Base-by-base conservation (phyloP, 2,113 vertebrate genomes). In the Lophochroa leadbeateri region DNA sequence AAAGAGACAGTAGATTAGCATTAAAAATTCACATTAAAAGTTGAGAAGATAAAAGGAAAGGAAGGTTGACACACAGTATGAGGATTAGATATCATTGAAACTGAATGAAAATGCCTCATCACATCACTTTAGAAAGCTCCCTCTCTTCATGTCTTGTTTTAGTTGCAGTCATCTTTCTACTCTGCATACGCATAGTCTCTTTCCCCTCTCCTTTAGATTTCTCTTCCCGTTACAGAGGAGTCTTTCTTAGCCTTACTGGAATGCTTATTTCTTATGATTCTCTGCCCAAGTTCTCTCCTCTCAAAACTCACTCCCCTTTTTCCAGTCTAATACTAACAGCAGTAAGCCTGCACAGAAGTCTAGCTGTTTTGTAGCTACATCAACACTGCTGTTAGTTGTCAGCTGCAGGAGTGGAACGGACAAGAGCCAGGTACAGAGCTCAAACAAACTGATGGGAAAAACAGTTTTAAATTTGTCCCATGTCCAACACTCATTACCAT, bases 401-500 rank as follows among this genome's bases (percentile, higher is more conserved):
- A 75, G 7, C 1, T 6, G 1, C 20, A 70, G 25, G 19, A 87
- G 11, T 8, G 9, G 41, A 65, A 61, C 9, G 7, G 21, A 46
- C 24, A 3, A 63, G 6, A 67, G 11, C 0, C 0, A 2, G 15
- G 17, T 35, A 76, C 5, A 39, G 31, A 57, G 11, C 23, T 83
- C 10, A 2, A 27, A 63, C 13, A 68, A 64, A 68, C 24, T 1
- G 0, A 43, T 63, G 7, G 14, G 15, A 55, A 63, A 88, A 81
- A 53, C 7, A 70, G 24, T 53, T 93, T 71, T 46, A 41, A 37
- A 37, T 29, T 80, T 75, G 25, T 43, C 31, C 44, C n/a, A 65
- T 0, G 2, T 60, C 27, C 25, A 78, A 18, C 13, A 8, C 17
- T 49, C 16, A n/a, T 64, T 53, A 65, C 8, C 7, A 37, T 43